Conservation (phyloP, 2,113 vertebrate species). For the Ivindomyrus marchei region DNA sequence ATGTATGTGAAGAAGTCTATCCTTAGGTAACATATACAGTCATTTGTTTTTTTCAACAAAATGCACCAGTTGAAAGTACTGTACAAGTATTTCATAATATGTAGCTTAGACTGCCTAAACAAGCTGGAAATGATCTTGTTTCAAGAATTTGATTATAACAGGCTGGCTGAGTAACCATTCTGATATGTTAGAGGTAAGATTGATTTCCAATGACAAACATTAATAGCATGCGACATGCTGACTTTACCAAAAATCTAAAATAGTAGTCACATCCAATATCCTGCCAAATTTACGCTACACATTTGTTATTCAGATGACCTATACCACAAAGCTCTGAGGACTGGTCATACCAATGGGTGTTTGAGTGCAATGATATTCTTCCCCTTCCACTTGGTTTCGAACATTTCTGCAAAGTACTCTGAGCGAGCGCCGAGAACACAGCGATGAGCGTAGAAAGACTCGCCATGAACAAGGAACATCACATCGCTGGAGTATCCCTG, state of each 20-base stretch:
- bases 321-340: neutral
- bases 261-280: neutral
- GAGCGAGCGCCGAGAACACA: constrained; percentile 84
- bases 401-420: constrained; percentile 88
- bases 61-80: neutral
- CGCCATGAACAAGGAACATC: constrained; percentile 81
- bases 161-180: neutral
- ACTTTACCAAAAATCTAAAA: constrained; percentile 10
- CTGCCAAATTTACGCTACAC: neutral
- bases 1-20: neutral
- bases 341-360: constrained; percentile 78
- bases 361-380: constrained; percentile 81
- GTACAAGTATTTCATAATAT: neutral
- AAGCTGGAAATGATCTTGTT: neutral
- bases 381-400: constrained; percentile 89
- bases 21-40: neutral
- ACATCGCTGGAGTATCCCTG: constrained; percentile 84
- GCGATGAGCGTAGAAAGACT: constrained; percentile 78
- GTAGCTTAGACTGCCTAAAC: neutral
- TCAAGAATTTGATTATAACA: neutral
- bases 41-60: neutral
- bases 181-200: neutral
- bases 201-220: neutral
- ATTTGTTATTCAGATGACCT: neutral
- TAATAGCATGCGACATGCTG: neutral